phyloP scores from a whole-genome alignment of 2,888 invertebrate species.

The Vandiemenella viatica region DNA sequence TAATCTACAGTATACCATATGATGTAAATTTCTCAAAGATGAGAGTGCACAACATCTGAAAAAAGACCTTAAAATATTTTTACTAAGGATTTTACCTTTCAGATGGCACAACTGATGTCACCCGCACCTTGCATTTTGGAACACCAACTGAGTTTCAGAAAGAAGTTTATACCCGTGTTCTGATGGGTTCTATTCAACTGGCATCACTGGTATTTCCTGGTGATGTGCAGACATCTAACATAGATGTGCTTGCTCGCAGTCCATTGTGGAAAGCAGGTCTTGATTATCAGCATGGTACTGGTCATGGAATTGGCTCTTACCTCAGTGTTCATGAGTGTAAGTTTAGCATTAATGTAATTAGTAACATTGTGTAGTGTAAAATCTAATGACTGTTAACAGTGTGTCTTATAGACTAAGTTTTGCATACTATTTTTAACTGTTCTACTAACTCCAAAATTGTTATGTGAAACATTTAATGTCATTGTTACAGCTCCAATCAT shows the following conservation, averaged over 20 bases:
- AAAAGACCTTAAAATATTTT: too few relatives aligned
- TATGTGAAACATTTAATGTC: too few relatives aligned
- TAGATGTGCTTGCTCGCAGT: constrained; percentile 63
- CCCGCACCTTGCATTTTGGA: constrained; percentile 79
- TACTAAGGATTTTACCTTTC: too few relatives aligned
- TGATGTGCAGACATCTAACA: constrained; percentile 48
- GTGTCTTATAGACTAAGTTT: too few relatives aligned
- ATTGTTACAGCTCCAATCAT: constrained; percentile 57
- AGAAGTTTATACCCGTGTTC: constrained; percentile 70
- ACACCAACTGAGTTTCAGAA: constrained; percentile 53
- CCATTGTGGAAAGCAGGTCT: constrained; percentile 71
- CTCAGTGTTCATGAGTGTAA: constrained; percentile 70
- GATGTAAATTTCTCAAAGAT: too few relatives aligned
- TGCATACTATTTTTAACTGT: too few relatives aligned
- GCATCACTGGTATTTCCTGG: constrained; percentile 58
- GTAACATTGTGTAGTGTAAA: too few relatives aligned
- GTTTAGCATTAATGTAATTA: too few relatives aligned
- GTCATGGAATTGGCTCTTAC: constrained; percentile 79
- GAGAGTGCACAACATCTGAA: too few relatives aligned
- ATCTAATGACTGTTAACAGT: too few relatives aligned
- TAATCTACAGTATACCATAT: too few relatives aligned
- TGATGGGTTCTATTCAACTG: constrained; percentile 53
- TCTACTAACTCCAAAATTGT: too few relatives aligned
- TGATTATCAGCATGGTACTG: constrained; percentile 83
- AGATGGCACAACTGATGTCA: constrained; percentile 87